Base-by-base conservation (phyloP, 2,797 vertebrate genomes). In the Poeciliopsis turneri region DNA sequence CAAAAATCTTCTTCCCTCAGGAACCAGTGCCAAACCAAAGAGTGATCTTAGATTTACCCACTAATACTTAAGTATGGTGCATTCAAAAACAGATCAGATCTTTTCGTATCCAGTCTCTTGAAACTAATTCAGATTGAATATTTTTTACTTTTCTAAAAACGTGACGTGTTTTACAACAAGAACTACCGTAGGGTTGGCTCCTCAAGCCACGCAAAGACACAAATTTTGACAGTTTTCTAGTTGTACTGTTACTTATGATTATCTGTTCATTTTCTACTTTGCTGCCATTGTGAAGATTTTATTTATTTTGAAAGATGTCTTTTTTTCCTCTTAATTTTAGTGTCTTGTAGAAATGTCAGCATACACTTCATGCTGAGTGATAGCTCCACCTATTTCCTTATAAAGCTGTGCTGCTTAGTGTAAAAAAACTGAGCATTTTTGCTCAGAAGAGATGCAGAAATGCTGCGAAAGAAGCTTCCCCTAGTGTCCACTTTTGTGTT, bases 271-370 rank as follows among this genome's bases (percentile, higher is more conserved):
- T 59, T 30, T 28, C 12, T 28, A 59, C 2, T 15, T 59, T 59
- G n/a, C 5, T 59, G 28, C 2, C 28, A 59, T 16, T 15, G 13
- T 59, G 15, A 30, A 15, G 13, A 59, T 30, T 59, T 59, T 30
- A 30, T 59, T 23, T 55, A 10, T 25, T 9, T 25, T 57, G 2
- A 53, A 25, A 10, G 11, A 20, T 74, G 12, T 61, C 30, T 89
- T 74, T 80, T 68, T 73, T 9, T 25, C 80, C 84, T 9, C 66
- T 5, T 57, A 71, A 81, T 78, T 71, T 20, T 84, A 84, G 49
- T 8, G 7, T 51, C 15, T 51, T 92, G 91, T 76, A 92, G 2
- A 90, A 90, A 90, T 89, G 71, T 83, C 73, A 79, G 79, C 88
- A 76, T 88, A 74, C 68, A 76, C 43, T 82, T 87, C 51, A 66